Conservation (phyloP, 2,113 vertebrate genomes). For the Phalacrocorax pelagicus region DNA sequence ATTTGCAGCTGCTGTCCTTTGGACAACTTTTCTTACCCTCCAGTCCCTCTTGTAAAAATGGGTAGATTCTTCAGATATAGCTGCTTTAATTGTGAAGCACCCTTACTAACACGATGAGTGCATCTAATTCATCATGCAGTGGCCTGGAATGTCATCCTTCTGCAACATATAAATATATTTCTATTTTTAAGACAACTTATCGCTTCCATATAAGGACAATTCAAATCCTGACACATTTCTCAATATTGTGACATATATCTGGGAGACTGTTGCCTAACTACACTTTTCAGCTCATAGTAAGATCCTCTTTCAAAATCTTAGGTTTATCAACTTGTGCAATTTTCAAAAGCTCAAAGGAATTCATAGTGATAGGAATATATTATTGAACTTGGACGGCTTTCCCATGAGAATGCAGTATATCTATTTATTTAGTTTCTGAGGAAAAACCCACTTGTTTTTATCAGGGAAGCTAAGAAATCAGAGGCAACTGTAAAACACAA, state of each 20-base stretch:
- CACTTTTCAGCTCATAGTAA: not conserved
- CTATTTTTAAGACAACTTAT: conserved; percentile 12
- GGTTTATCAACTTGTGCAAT: not conserved
- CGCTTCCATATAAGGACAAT: not conserved
- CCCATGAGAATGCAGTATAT: not conserved
- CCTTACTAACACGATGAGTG: not conserved
- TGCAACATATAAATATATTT: not conserved
- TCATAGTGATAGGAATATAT: not conserved
- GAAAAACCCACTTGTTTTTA: not conserved
- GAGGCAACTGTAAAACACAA: not conserved
- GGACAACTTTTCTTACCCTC: not conserved
- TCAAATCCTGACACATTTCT: not conserved
- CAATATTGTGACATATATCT: not conserved
- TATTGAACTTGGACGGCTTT: not conserved
- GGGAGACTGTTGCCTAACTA: not conserved
- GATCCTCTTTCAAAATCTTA: not conserved
- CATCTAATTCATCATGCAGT: not conserved
- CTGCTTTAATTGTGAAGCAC: not conserved
- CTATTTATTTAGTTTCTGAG: not conserved
- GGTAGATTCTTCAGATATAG: not conserved
- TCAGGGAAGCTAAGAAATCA: not conserved
- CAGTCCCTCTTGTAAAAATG: not conserved
- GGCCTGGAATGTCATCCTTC: not conserved
- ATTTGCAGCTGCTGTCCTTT: not conserved
- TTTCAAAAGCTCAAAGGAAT: not conserved